phyloP scores from a whole-genome alignment of 2,888 invertebrate genomes.

The Thumatha senex region DNA sequence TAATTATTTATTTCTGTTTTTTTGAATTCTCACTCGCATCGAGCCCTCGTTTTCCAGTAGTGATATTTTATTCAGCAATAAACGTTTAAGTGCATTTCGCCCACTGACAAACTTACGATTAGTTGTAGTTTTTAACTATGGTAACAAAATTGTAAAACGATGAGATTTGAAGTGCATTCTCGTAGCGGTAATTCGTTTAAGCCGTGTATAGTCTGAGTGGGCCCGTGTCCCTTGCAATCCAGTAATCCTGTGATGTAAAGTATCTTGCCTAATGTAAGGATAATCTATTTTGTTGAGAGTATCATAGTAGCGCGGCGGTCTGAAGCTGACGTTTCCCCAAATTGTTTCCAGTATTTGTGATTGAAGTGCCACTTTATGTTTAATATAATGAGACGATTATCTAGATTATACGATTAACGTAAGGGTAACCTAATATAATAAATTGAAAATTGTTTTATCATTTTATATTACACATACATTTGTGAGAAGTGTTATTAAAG shows the following conservation, averaged over 20 bases:
- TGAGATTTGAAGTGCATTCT: constrained; percentile 83
- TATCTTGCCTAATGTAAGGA: constrained; percentile 80
- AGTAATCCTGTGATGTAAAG: constrained; percentile 73
- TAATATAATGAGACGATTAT: constrained; percentile 86
- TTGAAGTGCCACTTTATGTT: constrained; percentile 91
- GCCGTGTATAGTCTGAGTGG: constrained; percentile 76
- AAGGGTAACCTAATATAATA: constrained; percentile 84
- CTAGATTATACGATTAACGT: constrained; percentile 84
- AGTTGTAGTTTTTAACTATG: constrained; percentile 77
- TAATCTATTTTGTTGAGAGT: constrained; percentile 74
- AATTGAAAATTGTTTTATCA: constrained; percentile 84
- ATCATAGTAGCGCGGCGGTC: constrained; percentile 61
- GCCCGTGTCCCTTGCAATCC: constrained; percentile 50
- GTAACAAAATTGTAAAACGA: constrained; percentile 75
- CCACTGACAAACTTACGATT: constrained; percentile 61
- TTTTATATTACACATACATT: constrained; percentile 84
- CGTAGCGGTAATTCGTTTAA: constrained; percentile 80
- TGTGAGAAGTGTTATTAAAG: constrained; percentile 82
- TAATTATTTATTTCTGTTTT: constrained; percentile 76
- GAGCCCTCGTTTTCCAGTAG: constrained; percentile 81
- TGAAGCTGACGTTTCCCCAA: constrained; percentile 83
- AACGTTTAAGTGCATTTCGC: constrained; percentile 79
- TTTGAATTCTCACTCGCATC: constrained; percentile 72
- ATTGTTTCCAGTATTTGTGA: constrained; percentile 90
- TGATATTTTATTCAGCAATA: constrained; percentile 84